These are phyloP conservation scores for Heteromyza rotundicornis DNA, from an alignment of 2,888 invertebrate genomes.

Conservation along the genomic window DNA sequence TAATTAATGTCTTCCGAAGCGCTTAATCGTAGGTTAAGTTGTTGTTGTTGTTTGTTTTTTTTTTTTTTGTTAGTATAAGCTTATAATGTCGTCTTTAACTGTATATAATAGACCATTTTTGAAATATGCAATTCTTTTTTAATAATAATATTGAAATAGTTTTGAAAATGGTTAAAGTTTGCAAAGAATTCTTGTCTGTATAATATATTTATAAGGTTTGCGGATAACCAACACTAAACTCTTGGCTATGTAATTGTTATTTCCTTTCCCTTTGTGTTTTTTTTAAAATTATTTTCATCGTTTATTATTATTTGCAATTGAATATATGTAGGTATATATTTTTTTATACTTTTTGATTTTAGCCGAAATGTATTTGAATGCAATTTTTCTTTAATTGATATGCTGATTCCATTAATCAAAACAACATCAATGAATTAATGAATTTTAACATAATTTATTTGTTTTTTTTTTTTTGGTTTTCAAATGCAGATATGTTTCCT, in stretches of 20 bases:
- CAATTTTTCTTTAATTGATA: slow-evolving; percentile 26
- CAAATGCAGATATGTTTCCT: slow-evolving; percentile 48
- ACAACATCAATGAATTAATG: slow-evolving; percentile 12
- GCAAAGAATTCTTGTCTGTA: slow-evolving; percentile 9
- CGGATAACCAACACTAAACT: slow-evolving; percentile 39
- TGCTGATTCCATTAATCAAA: slow-evolving; percentile 61
- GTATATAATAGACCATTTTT: slow-evolving; percentile 26
- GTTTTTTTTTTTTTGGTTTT: too few relatives aligned
- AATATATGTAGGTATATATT: neutral
- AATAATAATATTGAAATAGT: too few relatives aligned
- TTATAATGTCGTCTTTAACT: neutral
- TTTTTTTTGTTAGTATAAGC: neutral
- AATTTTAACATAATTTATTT: too few relatives aligned
- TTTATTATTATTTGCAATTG: neutral
- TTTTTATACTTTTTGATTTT: slow-evolving; percentile 19
- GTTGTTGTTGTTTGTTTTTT: slow-evolving; percentile 1
- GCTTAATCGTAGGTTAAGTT: slow-evolving; percentile 17
- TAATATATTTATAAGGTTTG: slow-evolving; percentile 19
- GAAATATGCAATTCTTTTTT: slow-evolving; percentile 6
- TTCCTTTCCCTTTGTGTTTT: neutral
- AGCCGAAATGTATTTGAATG: slow-evolving; percentile 25
- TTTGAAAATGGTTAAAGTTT: neutral
- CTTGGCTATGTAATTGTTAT: slow-evolving; percentile 32
- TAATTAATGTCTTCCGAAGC: slow-evolving; percentile 47
- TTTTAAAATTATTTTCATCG: neutral